Base-by-base conservation (phyloP, 2,113 vertebrate species). In the Chitala chitala region DNA sequence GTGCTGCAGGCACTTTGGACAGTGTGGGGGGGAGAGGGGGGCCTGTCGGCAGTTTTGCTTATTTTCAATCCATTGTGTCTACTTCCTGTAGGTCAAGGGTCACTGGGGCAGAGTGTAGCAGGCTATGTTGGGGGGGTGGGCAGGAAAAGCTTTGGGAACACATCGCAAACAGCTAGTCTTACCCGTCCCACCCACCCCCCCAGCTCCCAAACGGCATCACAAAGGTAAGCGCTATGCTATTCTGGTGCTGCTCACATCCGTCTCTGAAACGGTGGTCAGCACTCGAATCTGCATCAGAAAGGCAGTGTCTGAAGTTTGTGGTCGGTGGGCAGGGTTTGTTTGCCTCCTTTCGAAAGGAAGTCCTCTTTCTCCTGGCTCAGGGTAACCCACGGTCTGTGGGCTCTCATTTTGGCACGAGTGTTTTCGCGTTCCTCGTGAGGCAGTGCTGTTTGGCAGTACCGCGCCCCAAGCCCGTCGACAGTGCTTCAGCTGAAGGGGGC, bases 1-100 rank as follows among this genome's bases (percentile, higher is more conserved):
- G 64, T 42, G 38, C 22, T 68, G 53, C n/a, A n/a, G n/a, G n/a
- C n/a, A n/a, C n/a, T n/a, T n/a, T n/a, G n/a, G n/a, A n/a, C 24
- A n/a, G n/a, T 68, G 69, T 64, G 69, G 75, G 72, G 12, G 76
- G 29, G n/a, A 58, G 72, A 42, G 68, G 33, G 56, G 70, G 84
- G 84, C 82, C 82, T 83, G 83, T 86, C 80, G 84, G 86, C 83
- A 88, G 88, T 82, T 79, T 82, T 87, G 91, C 88, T 95, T 95
- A 93, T 95, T 96, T 95, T 95, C 92, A 96, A 88, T 91, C 91
- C 87, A 92, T 93, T 95, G 93, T 94, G 92, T 94, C 92, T 94
- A 87, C 89, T 96, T 98, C 93, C 94, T 97, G 90, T 88, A 87
- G 93, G 92, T 94, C 93, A 94, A 89, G 92, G 93, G 92, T 94